Percentiles rank a stretch among this genome's conserved stretches.
Evolutionary conservation across 1,140 invertebrate species (phyloP).

Genomic region (Aculops lycopersici): DNA sequence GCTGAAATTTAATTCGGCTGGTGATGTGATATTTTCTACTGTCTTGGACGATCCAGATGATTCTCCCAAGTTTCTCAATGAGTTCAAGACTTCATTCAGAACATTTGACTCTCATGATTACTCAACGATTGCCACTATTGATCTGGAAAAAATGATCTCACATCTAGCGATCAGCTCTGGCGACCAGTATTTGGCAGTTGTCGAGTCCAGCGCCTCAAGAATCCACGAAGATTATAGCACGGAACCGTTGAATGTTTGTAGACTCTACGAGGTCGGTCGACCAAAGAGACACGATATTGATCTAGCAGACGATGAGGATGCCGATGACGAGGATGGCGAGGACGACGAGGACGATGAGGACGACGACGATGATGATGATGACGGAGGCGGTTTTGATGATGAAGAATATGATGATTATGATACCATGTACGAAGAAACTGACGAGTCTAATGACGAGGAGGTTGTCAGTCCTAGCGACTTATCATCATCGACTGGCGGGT

Average conservation of each 20-base stretch:
- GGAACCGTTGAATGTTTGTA: slow-evolving; percentile 16
- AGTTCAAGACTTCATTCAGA: slow-evolving; percentile 58
- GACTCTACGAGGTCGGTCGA: slow-evolving; percentile 21
- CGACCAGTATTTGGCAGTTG: slow-evolving; percentile 28
- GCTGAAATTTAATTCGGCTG: slow-evolving; percentile 21
- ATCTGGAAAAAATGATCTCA: slow-evolving; percentile 32
- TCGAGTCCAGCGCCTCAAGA: slow-evolving; percentile 15
- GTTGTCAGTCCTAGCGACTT: no score
- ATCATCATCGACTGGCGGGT: no score
- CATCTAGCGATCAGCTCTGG: slow-evolving; percentile 18
- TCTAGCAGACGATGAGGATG: slow-evolving; percentile 17
- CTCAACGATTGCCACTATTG: slow-evolving; percentile 57
- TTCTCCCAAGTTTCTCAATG: slow-evolving; percentile 19
- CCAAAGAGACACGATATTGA: slow-evolving; percentile 17
- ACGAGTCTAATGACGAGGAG: no score
- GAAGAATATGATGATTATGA: no score
- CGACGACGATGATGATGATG: slow-evolving; percentile 12
- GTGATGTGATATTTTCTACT: slow-evolving; percentile 17
- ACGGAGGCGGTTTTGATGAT: slow-evolving; percentile 12
- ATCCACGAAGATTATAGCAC: not conserved
- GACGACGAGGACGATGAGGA: slow-evolving; percentile 8
- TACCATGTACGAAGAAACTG: no score
- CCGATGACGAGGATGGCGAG: slow-evolving; percentile 7
- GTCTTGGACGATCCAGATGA: slow-evolving; percentile 19
- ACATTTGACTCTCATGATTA: slow-evolving; percentile 77